Evolutionary conservation across 92 coral and sea anemone genomes (phyloP).

Genomic region (Galaxea fascicularis): DNA sequence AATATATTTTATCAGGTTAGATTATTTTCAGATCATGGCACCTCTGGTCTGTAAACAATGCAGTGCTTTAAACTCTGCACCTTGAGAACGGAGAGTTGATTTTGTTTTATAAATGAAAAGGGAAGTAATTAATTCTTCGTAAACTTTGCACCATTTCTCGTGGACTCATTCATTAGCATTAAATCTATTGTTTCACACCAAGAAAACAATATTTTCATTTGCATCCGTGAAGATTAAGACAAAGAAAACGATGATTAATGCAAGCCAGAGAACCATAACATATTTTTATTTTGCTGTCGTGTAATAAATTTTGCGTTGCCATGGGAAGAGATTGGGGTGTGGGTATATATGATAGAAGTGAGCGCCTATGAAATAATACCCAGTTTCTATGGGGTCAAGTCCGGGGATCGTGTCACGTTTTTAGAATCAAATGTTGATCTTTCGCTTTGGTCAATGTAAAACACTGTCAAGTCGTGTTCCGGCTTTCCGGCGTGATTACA

Average conservation of each 20-base stretch:
- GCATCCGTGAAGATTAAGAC: not conserved
- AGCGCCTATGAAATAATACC: not conserved
- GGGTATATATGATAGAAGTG: not conserved
- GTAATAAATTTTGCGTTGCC: not conserved
- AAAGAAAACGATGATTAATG: constrained; percentile 19
- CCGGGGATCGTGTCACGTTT: constrained; percentile 15
- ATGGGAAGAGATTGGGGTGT: not conserved
- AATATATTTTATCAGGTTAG: not conserved
- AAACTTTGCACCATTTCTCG: not conserved
- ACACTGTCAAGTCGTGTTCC: constrained; percentile 1
- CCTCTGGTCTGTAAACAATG: not conserved
- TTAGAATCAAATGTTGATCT: not conserved
- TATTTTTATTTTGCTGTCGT: not conserved
- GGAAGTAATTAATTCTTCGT: too few relatives aligned
- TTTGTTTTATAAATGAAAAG: too few relatives aligned
- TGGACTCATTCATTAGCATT: not conserved
- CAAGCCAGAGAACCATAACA: not conserved
- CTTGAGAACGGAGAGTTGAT: too few relatives aligned
- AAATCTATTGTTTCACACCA: not conserved
- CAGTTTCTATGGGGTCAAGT: not conserved
- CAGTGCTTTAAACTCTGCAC: not conserved
- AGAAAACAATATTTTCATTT: constrained; percentile 14
- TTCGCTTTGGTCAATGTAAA: constrained; percentile 13
- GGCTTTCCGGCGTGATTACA: not conserved
- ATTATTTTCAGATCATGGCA: not conserved